phyloP scores from a whole-genome alignment of 2,888 invertebrate species.

The Steinernema carpocapsae region DNA sequence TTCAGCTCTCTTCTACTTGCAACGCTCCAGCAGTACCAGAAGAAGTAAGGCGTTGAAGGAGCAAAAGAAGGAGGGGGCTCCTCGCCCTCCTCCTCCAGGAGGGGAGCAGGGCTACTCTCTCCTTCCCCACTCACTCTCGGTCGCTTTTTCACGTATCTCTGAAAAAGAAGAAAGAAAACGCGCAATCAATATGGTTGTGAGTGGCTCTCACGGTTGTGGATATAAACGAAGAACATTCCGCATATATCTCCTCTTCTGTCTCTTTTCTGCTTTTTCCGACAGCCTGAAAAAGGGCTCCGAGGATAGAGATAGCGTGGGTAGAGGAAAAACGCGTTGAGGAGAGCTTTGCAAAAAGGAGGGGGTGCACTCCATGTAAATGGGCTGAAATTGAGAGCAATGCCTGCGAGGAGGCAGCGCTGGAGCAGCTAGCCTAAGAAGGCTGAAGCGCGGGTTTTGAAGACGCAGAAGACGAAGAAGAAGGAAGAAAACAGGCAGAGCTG shows the following conservation, averaged over 20 bases:
- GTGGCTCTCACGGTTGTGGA: slow-evolving; percentile 35
- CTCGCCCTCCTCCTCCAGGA: no score
- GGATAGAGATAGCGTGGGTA: slow-evolving; percentile 23
- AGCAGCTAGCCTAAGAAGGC: neutral
- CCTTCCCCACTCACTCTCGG: slow-evolving; percentile 34
- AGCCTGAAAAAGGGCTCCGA: slow-evolving; percentile 25
- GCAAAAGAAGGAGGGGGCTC: no score
- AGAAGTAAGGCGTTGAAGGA: no score
- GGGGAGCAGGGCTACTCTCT: neutral
- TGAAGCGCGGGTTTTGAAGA: slow-evolving; percentile 6
- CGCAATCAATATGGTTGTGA: slow-evolving; percentile 34
- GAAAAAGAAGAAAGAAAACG: slow-evolving; percentile 34
- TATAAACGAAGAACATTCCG: slow-evolving; percentile 35
- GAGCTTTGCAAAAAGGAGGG: no score
- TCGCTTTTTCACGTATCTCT: slow-evolving; percentile 35
- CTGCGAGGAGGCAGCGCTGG: neutral
- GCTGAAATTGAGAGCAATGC: slow-evolving; percentile 12
- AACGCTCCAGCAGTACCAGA: no score
- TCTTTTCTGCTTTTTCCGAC: slow-evolving; percentile 29
- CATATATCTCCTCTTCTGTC: slow-evolving; percentile 35
- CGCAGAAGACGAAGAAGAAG: slow-evolving; percentile 15
- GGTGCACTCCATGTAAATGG: slow-evolving; percentile 31
- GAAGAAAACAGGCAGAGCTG: neutral
- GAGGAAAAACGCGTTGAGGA: no score
- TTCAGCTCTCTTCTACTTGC: no score